phyloP scores from a whole-genome alignment of 1,140 invertebrate genomes.

The Leptonema lineaticorne region DNA sequence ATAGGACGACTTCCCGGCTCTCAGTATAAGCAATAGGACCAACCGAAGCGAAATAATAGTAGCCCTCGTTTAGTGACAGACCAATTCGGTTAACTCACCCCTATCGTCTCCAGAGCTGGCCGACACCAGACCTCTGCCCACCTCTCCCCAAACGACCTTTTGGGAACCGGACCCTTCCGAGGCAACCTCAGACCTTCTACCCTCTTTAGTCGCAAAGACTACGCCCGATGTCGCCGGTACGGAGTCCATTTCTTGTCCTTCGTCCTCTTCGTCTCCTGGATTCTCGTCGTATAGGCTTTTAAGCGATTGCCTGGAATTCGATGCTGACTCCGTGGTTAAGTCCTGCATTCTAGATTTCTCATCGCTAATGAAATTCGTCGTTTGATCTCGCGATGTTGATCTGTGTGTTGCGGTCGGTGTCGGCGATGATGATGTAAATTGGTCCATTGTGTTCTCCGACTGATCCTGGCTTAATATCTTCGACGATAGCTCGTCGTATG shows the following conservation, averaged over 20 bases:
- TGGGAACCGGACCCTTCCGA: not conserved
- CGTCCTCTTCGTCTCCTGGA: not conserved
- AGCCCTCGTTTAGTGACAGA: not conserved
- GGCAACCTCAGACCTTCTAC: not conserved
- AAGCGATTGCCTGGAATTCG: not conserved
- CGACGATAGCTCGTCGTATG: not conserved
- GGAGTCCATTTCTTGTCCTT: not conserved
- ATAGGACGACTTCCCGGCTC: not conserved
- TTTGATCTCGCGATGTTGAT: not conserved
- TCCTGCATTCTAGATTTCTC: not conserved
- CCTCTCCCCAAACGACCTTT: conserved; percentile 37
- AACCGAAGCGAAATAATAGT: conserved; percentile 30
- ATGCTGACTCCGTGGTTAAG: not conserved
- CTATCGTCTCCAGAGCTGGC: conserved; percentile 32
- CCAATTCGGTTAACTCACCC: conserved; percentile 30
- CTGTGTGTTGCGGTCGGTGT: not conserved
- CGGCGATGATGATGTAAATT: not conserved
- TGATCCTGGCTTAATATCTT: not conserved
- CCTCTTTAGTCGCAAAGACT: not conserved
- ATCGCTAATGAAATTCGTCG: not conserved
- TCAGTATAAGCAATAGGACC: conserved; percentile 16
- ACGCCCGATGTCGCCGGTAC: not conserved
- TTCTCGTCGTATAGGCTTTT: not conserved
- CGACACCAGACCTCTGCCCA: conserved; percentile 35
- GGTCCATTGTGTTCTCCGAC: conserved; percentile 1